Percentiles rank a stretch among this genome's conserved stretches.
These are phyloP conservation scores for Incurvaria masculella DNA, from an alignment of 2,888 invertebrate genomes.

Conservation along the genomic window DNA sequence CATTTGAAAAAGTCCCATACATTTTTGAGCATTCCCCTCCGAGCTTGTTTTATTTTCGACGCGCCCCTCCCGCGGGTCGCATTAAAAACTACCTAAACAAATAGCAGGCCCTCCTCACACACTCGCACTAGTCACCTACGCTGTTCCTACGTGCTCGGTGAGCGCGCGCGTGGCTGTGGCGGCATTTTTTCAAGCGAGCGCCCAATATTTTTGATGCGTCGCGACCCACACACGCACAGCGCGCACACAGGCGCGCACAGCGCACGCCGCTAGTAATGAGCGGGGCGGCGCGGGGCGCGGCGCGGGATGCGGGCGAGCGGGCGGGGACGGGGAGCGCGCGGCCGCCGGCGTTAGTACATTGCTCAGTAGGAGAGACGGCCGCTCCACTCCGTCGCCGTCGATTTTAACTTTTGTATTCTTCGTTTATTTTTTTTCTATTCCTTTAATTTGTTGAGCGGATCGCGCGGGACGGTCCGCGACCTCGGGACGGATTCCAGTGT, in stretches of 20 bases:
- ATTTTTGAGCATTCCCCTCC: too few relatives aligned
- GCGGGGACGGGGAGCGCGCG: conserved; percentile 37
- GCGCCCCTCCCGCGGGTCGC: conserved; percentile 14
- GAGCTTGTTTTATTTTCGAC: conserved; percentile 7
- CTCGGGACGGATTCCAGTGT: conserved; percentile 16
- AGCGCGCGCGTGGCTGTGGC: neutral
- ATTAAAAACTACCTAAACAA: conserved; percentile 26
- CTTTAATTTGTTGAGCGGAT: conserved; percentile 48
- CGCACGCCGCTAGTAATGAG: neutral
- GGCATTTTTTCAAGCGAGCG: conserved; percentile 32
- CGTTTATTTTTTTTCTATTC: conserved; percentile 58
- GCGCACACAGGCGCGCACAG: neutral
- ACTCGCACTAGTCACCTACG: conserved; percentile 2
- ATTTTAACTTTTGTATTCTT: conserved; percentile 45
- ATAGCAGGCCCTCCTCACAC: conserved; percentile 4
- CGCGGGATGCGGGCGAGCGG: conserved; percentile 25
- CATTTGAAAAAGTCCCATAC: too few relatives aligned
- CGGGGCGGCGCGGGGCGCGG: conserved; percentile 3
- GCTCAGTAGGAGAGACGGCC: conserved; percentile 56
- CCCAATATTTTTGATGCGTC: conserved; percentile 31
- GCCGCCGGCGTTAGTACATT: conserved; percentile 50
- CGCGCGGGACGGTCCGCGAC: conserved; percentile 19
- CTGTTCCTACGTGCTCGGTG: neutral
- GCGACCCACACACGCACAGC: neutral
- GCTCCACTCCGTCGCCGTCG: conserved; percentile 50